These are phyloP conservation scores for Plebejus melissa DNA, from an alignment of 2,888 invertebrate genomes.

Conservation along the genomic window DNA sequence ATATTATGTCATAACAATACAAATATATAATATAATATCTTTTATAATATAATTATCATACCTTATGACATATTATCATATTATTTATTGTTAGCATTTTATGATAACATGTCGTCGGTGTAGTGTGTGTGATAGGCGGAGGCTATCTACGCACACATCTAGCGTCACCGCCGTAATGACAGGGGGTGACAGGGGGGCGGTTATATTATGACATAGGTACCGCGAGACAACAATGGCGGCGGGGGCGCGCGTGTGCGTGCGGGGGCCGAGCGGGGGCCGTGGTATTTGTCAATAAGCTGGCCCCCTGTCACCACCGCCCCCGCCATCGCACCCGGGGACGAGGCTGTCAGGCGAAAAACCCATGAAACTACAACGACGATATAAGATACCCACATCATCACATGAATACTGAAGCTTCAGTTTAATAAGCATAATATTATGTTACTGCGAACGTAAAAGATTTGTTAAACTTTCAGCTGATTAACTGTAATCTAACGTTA, in stretches of 20 bases:
- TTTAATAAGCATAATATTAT: too few relatives aligned
- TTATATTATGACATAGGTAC: not conserved
- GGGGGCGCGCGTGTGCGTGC: slow-evolving; percentile 21
- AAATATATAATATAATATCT: too few relatives aligned
- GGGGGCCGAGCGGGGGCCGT: slow-evolving; percentile 23
- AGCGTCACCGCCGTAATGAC: not conserved
- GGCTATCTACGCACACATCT: not conserved
- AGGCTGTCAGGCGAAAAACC: not conserved
- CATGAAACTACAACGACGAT: not conserved
- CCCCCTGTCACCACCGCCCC: slow-evolving; percentile 34
- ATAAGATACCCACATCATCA: not conserved
- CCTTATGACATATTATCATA: too few relatives aligned
- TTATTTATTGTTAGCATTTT: not conserved
- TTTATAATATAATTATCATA: too few relatives aligned
- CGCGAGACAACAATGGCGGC: slow-evolving; percentile 22
- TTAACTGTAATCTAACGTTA: not conserved
- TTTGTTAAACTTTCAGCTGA: not conserved
- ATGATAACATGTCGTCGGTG: not conserved
- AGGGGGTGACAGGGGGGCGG: not conserved
- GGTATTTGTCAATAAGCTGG: slow-evolving; percentile 45
- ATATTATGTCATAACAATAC: too few relatives aligned
- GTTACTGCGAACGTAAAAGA: not conserved
- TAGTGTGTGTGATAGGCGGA: not conserved
- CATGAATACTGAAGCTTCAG: not conserved
- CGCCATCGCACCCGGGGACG: slow-evolving; percentile 29